Evolutionary conservation across 2,113 vertebrate genomes (phyloP), one percentile per base, ranked within the genome.

Genomic region (Phycodurus eques): DNA sequence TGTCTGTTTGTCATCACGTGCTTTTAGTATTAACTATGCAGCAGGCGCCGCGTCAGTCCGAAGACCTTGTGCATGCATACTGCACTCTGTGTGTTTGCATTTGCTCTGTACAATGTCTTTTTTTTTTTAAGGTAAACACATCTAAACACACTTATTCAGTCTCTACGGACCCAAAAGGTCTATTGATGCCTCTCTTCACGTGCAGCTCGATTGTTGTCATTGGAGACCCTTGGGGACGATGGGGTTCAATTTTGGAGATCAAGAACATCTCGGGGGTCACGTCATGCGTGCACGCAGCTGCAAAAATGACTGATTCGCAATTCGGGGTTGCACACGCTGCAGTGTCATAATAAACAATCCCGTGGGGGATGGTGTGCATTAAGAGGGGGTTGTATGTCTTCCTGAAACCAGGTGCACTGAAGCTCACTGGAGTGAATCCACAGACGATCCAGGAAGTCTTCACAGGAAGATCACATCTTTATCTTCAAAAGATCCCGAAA

Each of bases 401-500:
- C 44, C 64, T 47, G 44, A 46, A 43, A 1, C 64, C 44, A 66
- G 64, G 64, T 66, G 43, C 22, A 9, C 22, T 13, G 11, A 43
- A 65, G 11, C 62, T 65, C 42, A 44, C 43, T 20, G 39, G 62
- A n/a, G 62, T 11, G 11, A n/a, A 64, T 27, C 56, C 56, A 19
- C 27, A 19, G 31, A 61, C 59, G 6, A 31, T 47, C 43, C 43
- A 66, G 64, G 64, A 47, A 66, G 44, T 22, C 43, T 66, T 66
- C 43, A 44, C 42, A n/a, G 62, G 35, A 4, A 42, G 39, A 44
- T 39, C 63, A 22, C 43, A 31, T 27, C 44, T 66, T 66, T 47
- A 66, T 66, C 64, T 66, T 66, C 64, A 22, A 66, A 66, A 47
- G 64, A 46, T 15, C 64, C 64, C 35, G 19, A 66, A 66, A 66